These are phyloP conservation scores for Hololepta plana DNA, from an alignment of 2,888 invertebrate genomes.

Conservation along the genomic window DNA sequence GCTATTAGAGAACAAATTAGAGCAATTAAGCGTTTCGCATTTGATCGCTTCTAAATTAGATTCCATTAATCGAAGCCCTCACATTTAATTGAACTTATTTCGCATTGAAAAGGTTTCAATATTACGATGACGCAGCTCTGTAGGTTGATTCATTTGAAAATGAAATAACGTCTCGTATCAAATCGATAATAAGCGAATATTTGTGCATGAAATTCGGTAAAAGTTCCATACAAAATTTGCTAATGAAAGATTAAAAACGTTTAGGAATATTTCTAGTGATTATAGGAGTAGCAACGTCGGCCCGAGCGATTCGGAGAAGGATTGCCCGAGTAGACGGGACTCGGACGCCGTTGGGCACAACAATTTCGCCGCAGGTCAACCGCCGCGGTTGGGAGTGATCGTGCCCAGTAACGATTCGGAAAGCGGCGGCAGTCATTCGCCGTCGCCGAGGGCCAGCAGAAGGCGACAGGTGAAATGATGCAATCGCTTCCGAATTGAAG, in stretches of 20 bases:
- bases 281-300: constrained; percentile 81
- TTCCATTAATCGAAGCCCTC: too few species aligned
- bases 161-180: too few species aligned
- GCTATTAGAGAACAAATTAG: too few species aligned
- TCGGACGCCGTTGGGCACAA: constrained; percentile 28
- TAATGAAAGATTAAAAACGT: constrained; percentile 3
- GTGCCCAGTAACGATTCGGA: constrained; percentile 63
- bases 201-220: too few species aligned
- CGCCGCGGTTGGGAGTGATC: constrained; percentile 43
- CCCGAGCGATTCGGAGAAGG: constrained; percentile 78
- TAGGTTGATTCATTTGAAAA: too few species aligned
- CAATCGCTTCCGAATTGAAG: neutral
- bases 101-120: too few species aligned
- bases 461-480: constrained; percentile 46
- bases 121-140: too few species aligned
- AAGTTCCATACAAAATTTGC: too few species aligned
- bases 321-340: constrained; percentile 57
- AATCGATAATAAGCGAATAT: too few species aligned
- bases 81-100: too few species aligned
- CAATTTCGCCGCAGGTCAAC: constrained; percentile 12
- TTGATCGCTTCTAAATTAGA: too few species aligned
- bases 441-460: constrained; percentile 66
- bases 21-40: too few species aligned
- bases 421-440: constrained; percentile 74
- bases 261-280: constrained; percentile 45